A percentile compares a stretch with the other conserved stretches of the same genome.
These are phyloP conservation scores for Pseudotriccus pelzelni DNA, from an alignment of 2,797 vertebrate species.

Conservation along the genomic window DNA sequence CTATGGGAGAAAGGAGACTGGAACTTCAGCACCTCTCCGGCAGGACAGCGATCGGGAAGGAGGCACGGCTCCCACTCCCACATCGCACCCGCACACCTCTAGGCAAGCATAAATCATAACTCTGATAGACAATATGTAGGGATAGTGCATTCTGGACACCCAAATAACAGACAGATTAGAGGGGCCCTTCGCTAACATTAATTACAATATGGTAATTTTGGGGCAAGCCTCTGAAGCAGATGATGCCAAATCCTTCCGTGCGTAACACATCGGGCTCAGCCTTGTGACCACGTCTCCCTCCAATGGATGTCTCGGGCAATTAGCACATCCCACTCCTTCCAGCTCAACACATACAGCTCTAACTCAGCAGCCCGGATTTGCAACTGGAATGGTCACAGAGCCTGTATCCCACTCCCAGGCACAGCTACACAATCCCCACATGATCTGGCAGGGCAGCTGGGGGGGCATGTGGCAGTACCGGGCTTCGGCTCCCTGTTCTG, in stretches of 20 bases:
- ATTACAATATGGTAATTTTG: neutral
- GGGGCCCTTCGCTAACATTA: neutral
- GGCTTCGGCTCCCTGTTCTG: neutral
- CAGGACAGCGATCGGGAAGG: neutral
- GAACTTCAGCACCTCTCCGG: neutral
- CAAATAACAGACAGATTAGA: neutral
- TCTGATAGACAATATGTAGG: fast-evolving
- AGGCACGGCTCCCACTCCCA: neutral
- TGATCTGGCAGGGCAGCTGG: fast-evolving
- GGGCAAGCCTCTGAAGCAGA: neutral
- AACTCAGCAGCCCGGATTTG: neutral
- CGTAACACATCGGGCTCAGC: neutral
- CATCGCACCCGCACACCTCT: neutral
- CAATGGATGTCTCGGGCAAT: slow-evolving; percentile 34
- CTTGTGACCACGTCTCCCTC: slow-evolving; percentile 45
- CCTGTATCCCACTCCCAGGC: neutral
- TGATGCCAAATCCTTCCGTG: neutral
- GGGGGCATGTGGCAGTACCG: fast-evolving
- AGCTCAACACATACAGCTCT: neutral
- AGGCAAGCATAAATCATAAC: neutral
- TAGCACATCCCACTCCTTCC: neutral
- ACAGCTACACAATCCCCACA: fast-evolving
- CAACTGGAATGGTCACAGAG: fast-evolving
- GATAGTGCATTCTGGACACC: fast-evolving
- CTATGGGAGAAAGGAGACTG: neutral